Evolutionary conservation across 1,140 invertebrate species (phyloP).

Genomic region (Leptoteleia sp.): DNA sequence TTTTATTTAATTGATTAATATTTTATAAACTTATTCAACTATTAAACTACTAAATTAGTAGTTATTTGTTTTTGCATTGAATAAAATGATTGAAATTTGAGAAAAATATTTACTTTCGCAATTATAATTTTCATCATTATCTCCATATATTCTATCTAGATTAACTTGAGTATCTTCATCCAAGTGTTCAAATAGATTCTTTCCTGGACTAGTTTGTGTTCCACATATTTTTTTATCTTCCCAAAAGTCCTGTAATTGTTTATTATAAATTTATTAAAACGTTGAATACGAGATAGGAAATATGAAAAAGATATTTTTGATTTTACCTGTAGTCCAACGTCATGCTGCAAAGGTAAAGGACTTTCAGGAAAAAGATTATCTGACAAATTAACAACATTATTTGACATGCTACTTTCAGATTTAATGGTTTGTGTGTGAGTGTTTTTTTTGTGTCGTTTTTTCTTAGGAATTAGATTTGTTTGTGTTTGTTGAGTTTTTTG

Average conservation of each 20-base stretch:
- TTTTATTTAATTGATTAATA: no score
- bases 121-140: constrained; percentile 36
- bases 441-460: constrained; percentile 72
- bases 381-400: constrained; percentile 69
- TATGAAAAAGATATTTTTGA: not conserved
- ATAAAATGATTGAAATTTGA: no score
- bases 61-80: no score
- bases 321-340: constrained; percentile 73
- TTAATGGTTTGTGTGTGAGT: constrained; percentile 81
- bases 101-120: constrained; percentile 46
- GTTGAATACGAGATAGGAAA: no score
- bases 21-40: no score
- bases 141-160: constrained; percentile 69
- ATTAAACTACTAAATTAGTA: no score
- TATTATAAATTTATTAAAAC: no score
- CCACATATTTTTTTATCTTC: constrained; percentile 77
- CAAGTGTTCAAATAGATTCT: constrained; percentile 73
- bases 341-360: constrained; percentile 75
- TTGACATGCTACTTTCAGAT: constrained; percentile 53
- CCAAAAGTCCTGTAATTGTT: constrained; percentile 75
- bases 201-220: constrained; percentile 79
- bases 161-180: constrained; percentile 76
- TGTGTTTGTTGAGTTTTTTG: constrained; percentile 80
- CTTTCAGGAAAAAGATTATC: constrained; percentile 79
- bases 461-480: constrained; percentile 73